Evolutionary conservation across 2,797 vertebrate species (phyloP), one percentile per base, ranked within the genome.

Genomic region (Falco berigora): DNA sequence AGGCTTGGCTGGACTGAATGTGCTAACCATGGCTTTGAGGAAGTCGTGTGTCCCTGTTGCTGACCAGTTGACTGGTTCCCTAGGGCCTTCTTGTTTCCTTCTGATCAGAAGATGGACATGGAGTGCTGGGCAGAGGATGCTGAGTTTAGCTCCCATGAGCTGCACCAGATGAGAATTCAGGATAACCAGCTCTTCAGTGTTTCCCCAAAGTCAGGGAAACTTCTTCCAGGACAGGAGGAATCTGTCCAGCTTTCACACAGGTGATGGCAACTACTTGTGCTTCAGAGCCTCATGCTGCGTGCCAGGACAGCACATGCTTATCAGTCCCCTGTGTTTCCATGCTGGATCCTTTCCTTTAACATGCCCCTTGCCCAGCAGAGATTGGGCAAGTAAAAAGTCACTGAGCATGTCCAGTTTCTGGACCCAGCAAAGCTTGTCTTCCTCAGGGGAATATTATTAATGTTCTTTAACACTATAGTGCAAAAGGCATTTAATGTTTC

Each of bases 21-120:
- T 10, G 9, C 30, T 82, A 50, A 62, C n/a, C 19, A 6, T 38
- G 49, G 47, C 34, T 24, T 8, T 9, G 32, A 32, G 32, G 56
- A 79, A 80, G 22, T 24, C 77, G 14, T 56, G 49, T 21, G 12
- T 68, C 10, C 36, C 55, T 21, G 13, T 62, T 78, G 36, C 58
- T 95, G 76, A 97, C 17, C 32, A 50, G 38, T 17, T 88, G 56
- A 21, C 49, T 90, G 47, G 10, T 61, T 96, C 61, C 76, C 71
- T 90, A 99, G 99, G 99, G 94, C 98, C 42, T 99, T 99, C 96
- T 97, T 99, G 95, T 99, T 99, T 95, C 99, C 99, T 53, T 98
- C 98, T 75, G 99, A 99, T 95, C 99, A 99, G 96, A 98, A 98
- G 94, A 98, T 99, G 16, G 98, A 99, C 59, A 28, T 99, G 96